Conservation (phyloP, 2,797 vertebrate genomes). For the Myotis planiceps region DNA sequence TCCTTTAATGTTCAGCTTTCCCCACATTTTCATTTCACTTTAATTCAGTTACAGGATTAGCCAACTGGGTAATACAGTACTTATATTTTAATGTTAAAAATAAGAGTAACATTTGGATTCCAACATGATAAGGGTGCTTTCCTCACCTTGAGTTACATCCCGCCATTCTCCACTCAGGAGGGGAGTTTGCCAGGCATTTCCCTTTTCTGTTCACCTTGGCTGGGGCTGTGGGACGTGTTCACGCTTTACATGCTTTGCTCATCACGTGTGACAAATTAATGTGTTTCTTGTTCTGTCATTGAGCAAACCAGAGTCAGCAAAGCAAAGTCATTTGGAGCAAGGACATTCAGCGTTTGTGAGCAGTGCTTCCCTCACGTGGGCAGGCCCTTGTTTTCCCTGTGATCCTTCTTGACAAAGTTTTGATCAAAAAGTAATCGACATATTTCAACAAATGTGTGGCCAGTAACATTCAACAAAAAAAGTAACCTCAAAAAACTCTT, state of each 20-base stretch:
- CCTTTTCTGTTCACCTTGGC: background rate
- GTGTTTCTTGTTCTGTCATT: background rate
- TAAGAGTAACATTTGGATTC: background rate
- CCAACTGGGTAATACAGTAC: background rate
- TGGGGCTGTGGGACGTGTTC: background rate
- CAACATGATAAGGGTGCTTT: background rate
- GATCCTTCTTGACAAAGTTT: background rate
- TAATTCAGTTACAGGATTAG: constrained; percentile 26
- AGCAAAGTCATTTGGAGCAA: background rate
- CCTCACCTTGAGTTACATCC: background rate
- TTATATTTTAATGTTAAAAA: background rate
- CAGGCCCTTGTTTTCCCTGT: rapidly evolving
- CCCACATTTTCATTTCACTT: constrained; percentile 5
- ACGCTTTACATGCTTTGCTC: background rate
- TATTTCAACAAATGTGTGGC: background rate
- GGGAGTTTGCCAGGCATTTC: background rate
- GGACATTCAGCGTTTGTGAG: rapidly evolving
- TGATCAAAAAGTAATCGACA: background rate
- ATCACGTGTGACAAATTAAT: background rate
- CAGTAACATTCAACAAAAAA: background rate
- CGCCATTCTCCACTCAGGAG: background rate
- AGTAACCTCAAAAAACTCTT: background rate
- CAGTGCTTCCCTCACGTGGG: rapidly evolving
- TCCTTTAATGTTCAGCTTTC: background rate
- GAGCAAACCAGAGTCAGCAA: background rate